phyloP scores from a whole-genome alignment of 2,797 vertebrate genomes.

The Myripristis jacobus region DNA sequence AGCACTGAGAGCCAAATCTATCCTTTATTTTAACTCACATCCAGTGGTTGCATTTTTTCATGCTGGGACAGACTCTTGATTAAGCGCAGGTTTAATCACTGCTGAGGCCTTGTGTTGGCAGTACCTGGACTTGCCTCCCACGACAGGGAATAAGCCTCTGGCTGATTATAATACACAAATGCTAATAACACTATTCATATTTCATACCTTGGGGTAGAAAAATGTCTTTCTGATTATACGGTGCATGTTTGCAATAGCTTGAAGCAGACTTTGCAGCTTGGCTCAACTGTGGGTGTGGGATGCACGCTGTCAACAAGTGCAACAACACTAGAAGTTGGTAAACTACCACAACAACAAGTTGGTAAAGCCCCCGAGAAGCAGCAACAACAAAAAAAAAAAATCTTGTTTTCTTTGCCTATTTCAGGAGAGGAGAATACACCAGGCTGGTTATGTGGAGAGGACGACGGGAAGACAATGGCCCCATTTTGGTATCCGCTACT shows the following conservation, averaged over 20 bases:
- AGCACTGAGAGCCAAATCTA: constrained; percentile 59
- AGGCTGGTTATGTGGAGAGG: constrained; percentile 92
- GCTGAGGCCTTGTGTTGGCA: constrained; percentile 52
- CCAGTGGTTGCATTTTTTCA: constrained; percentile 60
- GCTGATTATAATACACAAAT: constrained; percentile 63
- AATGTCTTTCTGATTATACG: constrained; percentile 44
- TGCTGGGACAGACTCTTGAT: constrained; percentile 71
- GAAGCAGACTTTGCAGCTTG: constrained; percentile 28
- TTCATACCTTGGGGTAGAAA: constrained; percentile 27
- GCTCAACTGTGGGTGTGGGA: constrained; percentile 15
- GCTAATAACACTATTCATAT: constrained; percentile 60
- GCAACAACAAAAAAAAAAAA: constrained; percentile 13
- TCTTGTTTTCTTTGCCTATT: neutral
- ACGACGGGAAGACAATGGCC: constrained; percentile 88
- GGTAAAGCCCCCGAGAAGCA: neutral
- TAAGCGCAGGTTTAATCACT: constrained; percentile 72
- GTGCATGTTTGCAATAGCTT: constrained; percentile 30
- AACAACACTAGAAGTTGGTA: constrained; percentile 12
- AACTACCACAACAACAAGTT: constrained; percentile 9
- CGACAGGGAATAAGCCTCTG: constrained; percentile 56
- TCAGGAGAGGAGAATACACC: constrained; percentile 94
- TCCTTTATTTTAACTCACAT: constrained; percentile 67
- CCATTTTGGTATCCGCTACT: constrained; percentile 91
- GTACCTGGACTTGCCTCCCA: constrained; percentile 45
- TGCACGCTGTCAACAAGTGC: constrained; percentile 24